These are phyloP conservation scores for Mus caroli DNA, from an alignment of 2,797 vertebrate species.

Conservation along the genomic window DNA sequence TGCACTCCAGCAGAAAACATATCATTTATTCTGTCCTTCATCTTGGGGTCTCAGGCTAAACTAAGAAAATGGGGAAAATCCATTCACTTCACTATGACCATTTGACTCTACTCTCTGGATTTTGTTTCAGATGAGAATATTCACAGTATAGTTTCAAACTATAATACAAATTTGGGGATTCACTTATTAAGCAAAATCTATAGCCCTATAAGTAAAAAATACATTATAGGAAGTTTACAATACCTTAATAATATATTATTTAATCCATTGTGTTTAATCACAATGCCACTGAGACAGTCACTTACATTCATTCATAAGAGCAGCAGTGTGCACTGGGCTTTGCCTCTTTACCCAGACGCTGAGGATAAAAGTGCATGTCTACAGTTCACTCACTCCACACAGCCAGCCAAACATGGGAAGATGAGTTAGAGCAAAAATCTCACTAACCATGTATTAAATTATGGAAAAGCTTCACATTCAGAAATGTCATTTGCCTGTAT, in stretches of 20 bases:
- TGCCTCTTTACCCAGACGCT: not conserved
- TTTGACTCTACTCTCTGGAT: not conserved
- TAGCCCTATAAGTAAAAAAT: conserved; percentile 9
- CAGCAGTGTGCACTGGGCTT: not conserved
- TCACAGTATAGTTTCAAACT: not conserved
- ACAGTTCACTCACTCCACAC: not conserved
- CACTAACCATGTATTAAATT: not conserved
- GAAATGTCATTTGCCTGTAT: conserved; percentile 7
- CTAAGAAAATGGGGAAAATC: not conserved
- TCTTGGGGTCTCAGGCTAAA: not conserved
- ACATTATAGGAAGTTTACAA: not conserved
- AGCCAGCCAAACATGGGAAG: not conserved
- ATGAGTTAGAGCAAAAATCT: not conserved
- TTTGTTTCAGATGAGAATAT: not conserved
- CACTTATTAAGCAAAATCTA: not conserved
- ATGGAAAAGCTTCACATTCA: not conserved
- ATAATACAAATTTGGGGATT: not conserved
- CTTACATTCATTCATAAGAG: not conserved
- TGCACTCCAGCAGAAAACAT: not conserved
- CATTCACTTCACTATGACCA: not conserved
- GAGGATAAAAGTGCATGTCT: not conserved
- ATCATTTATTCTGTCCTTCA: not conserved
- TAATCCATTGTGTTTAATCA: not conserved
- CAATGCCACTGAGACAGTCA: not conserved
- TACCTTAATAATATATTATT: not conserved